Evolutionary conservation across 2,113 vertebrate genomes (phyloP).

Genomic region (Prunella himalayana): DNA sequence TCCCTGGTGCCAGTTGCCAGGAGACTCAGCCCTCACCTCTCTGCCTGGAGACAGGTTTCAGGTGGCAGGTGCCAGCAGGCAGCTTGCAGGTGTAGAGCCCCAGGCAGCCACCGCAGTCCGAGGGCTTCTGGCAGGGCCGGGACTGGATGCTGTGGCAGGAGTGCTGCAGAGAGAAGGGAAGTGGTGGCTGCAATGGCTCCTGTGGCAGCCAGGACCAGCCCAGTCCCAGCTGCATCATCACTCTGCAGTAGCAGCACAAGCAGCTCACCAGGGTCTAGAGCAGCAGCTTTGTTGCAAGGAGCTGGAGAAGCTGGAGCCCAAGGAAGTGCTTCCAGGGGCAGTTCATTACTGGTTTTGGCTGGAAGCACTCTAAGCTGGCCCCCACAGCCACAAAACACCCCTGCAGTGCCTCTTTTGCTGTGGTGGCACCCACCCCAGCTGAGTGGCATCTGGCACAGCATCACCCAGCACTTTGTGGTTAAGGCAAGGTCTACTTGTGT

Average conservation of each 20-base stretch:
- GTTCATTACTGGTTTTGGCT: background rate
- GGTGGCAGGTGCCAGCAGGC: conserved; percentile 24
- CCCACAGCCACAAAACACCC: background rate
- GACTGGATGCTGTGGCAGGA: conserved; percentile 59
- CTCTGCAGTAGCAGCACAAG: background rate
- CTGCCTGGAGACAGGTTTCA: conserved; percentile 66
- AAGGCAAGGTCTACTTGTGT: background rate
- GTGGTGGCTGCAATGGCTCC: accelerated
- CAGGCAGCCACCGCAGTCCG: conserved; percentile 68
- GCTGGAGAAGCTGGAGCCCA: accelerated
- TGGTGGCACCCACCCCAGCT: accelerated
- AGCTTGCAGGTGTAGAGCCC: conserved; percentile 73
- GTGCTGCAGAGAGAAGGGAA: conserved; percentile 13
- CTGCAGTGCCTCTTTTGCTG: background rate
- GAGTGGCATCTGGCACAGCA: background rate
- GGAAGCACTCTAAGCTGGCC: accelerated
- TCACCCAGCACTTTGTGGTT: background rate
- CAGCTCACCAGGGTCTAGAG: background rate
- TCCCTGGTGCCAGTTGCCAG: accelerated
- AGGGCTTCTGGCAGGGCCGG: conserved; percentile 46
- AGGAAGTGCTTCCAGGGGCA: background rate
- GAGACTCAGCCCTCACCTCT: conserved; percentile 33
- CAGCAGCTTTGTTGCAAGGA: background rate
- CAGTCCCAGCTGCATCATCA: background rate
- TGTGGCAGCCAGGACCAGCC: background rate